A percentile compares a stretch with the other conserved stretches of the same genome.
phyloP scores from a whole-genome alignment of 2,797 vertebrate genomes.

The Strix occidentalis region DNA sequence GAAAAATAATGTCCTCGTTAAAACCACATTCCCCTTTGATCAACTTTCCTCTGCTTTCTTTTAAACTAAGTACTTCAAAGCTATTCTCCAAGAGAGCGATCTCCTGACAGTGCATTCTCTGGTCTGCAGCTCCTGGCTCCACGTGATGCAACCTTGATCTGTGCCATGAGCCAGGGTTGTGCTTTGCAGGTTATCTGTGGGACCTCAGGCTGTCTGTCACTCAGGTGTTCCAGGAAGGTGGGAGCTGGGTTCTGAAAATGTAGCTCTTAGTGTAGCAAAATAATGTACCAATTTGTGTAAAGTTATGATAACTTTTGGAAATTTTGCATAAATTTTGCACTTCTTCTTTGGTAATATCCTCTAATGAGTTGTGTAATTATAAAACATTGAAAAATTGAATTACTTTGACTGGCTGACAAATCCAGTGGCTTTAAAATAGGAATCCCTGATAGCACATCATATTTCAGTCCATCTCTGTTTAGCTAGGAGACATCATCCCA shows the following conservation, averaged over 20 bases:
- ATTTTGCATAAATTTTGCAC: background rate
- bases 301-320: background rate
- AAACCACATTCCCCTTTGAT: constrained; percentile 16
- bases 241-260: background rate
- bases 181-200: background rate
- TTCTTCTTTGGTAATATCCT: background rate
- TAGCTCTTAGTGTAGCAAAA: background rate
- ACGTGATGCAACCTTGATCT: background rate
- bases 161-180: background rate
- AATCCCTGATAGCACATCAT: background rate
- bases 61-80: constrained; percentile 1
- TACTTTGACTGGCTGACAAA: background rate
- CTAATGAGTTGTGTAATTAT: background rate
- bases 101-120: background rate
- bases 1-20: background rate
- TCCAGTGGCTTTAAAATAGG: background rate
- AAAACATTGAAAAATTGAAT: background rate
- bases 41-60: background rate
- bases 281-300: background rate
- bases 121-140: background rate
- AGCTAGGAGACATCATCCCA: background rate
- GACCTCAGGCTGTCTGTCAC: background rate
- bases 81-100: background rate
- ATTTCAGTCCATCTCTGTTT: background rate
- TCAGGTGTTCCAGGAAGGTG: background rate